phyloP scores from a whole-genome alignment of 2,113 vertebrate genomes.

The Corythornis vintsioides region DNA sequence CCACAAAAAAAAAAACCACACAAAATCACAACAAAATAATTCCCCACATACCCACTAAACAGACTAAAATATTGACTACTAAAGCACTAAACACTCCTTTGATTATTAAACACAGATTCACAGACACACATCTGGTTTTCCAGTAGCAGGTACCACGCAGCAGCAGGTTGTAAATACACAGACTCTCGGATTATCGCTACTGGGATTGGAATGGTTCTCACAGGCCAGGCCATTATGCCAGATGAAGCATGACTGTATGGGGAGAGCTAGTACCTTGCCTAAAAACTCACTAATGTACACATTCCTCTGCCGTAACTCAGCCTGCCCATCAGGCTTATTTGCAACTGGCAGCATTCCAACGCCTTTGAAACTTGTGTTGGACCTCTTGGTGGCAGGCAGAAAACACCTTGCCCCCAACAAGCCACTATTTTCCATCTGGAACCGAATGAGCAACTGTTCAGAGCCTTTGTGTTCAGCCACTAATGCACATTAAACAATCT shows the following conservation, averaged over 20 bases:
- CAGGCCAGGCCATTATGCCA: neutral
- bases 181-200: neutral
- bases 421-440: conserved; percentile 1
- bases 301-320: neutral
- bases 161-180: neutral
- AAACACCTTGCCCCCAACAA: conserved; percentile 35
- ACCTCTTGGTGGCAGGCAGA: neutral
- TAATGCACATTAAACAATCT: conserved; percentile 27
- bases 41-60: neutral
- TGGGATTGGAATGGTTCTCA: neutral
- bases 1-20: neutral
- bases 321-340: neutral
- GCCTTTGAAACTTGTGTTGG: neutral
- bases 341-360: neutral
- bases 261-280: neutral
- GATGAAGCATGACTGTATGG: neutral
- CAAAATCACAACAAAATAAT: no score
- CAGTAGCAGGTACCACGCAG: neutral
- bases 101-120: neutral
- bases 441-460: neutral
- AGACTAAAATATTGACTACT: neutral
- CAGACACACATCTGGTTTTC: neutral
- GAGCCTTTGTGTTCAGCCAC: conserved; percentile 10
- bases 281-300: neutral
- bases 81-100: neutral